Evolutionary conservation across 2,888 invertebrate genomes (phyloP).

Genomic region (Chalcis sispes): DNA sequence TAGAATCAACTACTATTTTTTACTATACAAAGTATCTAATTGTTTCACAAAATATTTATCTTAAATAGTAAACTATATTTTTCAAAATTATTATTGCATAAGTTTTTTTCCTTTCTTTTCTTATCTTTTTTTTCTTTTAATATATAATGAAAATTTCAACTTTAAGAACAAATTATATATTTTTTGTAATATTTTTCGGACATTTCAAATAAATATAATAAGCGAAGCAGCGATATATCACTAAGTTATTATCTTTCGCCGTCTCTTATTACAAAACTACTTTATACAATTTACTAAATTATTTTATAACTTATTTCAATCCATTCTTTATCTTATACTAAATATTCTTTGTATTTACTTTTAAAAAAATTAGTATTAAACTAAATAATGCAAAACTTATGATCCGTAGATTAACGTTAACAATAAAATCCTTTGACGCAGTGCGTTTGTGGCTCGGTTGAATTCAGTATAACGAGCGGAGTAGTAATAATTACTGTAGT

Average conservation of each 20-base stretch:
- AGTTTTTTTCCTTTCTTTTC: conserved; percentile 7
- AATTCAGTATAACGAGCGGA: conserved; percentile 62
- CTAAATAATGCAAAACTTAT: conserved; percentile 58
- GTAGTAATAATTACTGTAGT: conserved; percentile 58
- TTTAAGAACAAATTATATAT: conserved; percentile 55
- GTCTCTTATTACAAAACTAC: conserved; percentile 53
- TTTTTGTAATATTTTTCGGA: conserved; percentile 49
- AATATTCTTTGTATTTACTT: conserved; percentile 63
- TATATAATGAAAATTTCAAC: conserved; percentile 53
- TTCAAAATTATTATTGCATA: not conserved
- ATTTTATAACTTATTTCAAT: conserved; percentile 70
- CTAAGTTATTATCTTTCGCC: conserved; percentile 50
- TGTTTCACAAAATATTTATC: conserved; percentile 45
- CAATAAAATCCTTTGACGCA: conserved; percentile 69
- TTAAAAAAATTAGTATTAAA: conserved; percentile 43
- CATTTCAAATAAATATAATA: conserved; percentile 54
- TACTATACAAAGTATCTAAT: conserved; percentile 52
- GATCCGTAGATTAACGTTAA: conserved; percentile 65
- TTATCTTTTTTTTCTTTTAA: conserved; percentile 37
- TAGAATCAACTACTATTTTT: conserved; percentile 51
- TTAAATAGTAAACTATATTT: conserved; percentile 36
- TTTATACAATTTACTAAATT: conserved; percentile 58
- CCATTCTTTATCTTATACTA: conserved; percentile 65
- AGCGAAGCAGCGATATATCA: conserved; percentile 48
- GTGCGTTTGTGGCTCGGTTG: conserved; percentile 66